Evolutionary conservation across 2,113 vertebrate genomes (phyloP), one percentile per base, ranked within the genome.

Genomic region (Cercopithecus mona): DNA sequence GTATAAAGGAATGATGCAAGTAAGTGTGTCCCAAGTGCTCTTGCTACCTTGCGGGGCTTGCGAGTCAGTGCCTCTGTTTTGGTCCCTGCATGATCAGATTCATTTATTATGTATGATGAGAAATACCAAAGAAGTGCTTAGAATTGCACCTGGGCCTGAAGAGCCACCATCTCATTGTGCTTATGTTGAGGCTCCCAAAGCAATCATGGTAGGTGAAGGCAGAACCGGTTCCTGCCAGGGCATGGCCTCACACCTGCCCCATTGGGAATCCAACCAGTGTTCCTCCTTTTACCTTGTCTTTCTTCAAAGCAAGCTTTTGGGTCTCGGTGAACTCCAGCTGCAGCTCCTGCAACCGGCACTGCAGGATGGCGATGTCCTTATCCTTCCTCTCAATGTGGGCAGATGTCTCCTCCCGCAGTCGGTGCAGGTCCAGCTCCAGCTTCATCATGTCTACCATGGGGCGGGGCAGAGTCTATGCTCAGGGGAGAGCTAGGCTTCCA

Each of bases 391-490:
- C 98, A 8, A 94, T 76, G 61, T 98, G 97, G 4, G 95, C 95
- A 8, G 97, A 96, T 1, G 97, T 96, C 88, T 98, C 98, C 22
- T 95, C 97, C 48, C 98, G 90, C 70, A 99, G 96, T 35, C 68
- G n/a, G 11, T 97, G 98, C 73, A 98, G 81, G 52, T 97, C 98
- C 93, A 98, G 96, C 96, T 99, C 97, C 92, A 99, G 96, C 35
- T 96, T 97, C 78, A 98, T 97, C 93, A 98, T 61, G 85, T 99
- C 98, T 98, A 66, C 13, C 8, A 14, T 0, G 12, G 88, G 30
- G 57, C 0, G 0, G 55, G 83, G 50, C 70, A 57, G 43, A 12
- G 55, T 1, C n/a, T 57, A 35, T 6, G 35, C 68, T 92, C 80
- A 68, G 70, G 82, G 64, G 11, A 18, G n/a, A 27, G 3, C 38